phyloP scores from a whole-genome alignment of 2,113 vertebrate species.

The Sapajus apella region DNA sequence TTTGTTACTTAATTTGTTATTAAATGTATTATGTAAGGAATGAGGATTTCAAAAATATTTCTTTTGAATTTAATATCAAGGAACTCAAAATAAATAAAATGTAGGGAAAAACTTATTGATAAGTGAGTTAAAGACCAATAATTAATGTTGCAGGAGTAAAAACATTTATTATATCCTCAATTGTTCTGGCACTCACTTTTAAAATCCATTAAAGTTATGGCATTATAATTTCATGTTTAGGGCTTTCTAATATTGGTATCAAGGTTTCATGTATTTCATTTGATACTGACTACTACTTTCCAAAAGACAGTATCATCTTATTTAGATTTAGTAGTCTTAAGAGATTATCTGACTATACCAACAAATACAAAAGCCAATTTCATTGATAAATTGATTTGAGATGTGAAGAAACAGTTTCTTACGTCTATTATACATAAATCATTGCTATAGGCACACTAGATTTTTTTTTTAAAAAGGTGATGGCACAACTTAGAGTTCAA shows the following conservation, averaged over 20 bases:
- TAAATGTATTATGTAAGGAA: neutral
- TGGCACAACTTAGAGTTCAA: neutral
- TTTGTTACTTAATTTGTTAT: neutral
- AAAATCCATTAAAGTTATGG: neutral
- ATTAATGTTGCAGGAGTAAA: neutral
- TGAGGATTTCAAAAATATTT: neutral
- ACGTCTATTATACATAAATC: neutral
- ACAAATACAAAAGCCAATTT: neutral
- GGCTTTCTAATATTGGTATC: neutral
- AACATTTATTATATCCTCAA: neutral
- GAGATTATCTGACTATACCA: neutral
- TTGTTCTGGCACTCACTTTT: neutral
- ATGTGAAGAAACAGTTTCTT: neutral
- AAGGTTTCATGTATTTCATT: neutral
- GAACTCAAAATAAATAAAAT: neutral
- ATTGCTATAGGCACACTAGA: neutral
- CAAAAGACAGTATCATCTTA: neutral
- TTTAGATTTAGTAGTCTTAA: neutral
- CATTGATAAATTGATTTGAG: neutral
- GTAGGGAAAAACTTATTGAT: neutral
- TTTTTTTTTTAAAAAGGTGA: neutral
- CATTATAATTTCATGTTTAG: neutral
- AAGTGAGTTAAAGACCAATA: neutral
- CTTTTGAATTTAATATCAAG: neutral
- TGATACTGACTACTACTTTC: neutral